Conservation (phyloP, 2,113 vertebrate genomes). For the Microcebus lehilahytsara region DNA sequence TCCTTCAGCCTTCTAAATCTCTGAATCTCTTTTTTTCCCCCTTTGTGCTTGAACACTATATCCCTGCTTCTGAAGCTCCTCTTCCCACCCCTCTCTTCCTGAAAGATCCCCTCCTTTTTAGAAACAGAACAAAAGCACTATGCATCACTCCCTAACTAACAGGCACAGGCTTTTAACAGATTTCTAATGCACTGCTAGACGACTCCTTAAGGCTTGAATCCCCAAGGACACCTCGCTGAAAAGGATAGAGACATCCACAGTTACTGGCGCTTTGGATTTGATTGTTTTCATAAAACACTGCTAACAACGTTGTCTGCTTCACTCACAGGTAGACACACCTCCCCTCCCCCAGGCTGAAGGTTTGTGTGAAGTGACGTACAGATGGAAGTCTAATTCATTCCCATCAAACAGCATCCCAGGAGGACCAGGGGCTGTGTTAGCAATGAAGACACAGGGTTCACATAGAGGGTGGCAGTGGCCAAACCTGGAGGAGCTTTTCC, state of each 20-base stretch:
- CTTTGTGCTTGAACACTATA: neutral
- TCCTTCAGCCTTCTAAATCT: neutral
- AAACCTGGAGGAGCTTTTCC: neutral
- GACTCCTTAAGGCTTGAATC: constrained; percentile 36
- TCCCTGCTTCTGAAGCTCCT: neutral
- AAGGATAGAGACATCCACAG: neutral
- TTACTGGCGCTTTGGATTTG: neutral
- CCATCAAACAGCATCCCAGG: neutral
- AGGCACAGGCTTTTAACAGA: constrained; percentile 62
- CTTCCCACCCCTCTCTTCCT: neutral
- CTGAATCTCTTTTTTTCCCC: neutral
- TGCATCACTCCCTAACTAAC: constrained; percentile 43
- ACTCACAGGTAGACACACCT: neutral
- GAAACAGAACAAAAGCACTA: constrained; percentile 45
- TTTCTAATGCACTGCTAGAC: constrained; percentile 65
- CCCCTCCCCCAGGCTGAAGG: neutral
- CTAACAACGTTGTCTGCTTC: neutral
- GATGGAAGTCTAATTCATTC: neutral
- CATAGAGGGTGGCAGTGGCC: neutral
- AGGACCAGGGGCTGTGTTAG: neutral
- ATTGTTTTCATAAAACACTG: constrained; percentile 57
- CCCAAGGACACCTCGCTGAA: constrained; percentile 24
- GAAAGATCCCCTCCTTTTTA: neutral
- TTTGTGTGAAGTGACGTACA: neutral
- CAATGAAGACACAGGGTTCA: neutral